Evolutionary conservation across 2,113 vertebrate species (phyloP).

Genomic region (Corythornis cristatus): DNA sequence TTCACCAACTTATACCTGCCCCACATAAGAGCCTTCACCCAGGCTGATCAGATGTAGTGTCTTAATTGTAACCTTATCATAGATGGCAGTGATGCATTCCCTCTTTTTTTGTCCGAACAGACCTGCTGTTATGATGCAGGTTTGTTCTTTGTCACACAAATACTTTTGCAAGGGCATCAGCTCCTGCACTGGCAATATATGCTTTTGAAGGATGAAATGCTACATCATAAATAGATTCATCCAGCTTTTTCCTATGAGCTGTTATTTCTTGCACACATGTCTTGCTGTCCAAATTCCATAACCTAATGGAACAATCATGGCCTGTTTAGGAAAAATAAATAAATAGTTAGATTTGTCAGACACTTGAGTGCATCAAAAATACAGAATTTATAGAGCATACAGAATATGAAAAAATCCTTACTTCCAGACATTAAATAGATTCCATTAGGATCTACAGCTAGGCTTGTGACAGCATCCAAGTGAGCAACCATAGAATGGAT

Average conservation of each 20-base stretch:
- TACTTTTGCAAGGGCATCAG: constrained; percentile 97
- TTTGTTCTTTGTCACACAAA: constrained; percentile 87
- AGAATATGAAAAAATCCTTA: constrained; percentile 71
- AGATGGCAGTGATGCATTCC: constrained; percentile 87
- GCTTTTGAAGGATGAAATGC: constrained; percentile 99
- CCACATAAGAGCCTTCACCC: constrained; percentile 65
- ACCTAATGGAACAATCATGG: constrained; percentile 97
- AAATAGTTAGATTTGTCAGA: neutral
- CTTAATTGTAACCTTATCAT: constrained; percentile 75
- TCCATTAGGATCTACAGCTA: constrained; percentile 98
- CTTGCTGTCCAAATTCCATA: constrained; percentile 99
- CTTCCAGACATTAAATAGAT: constrained; percentile 99
- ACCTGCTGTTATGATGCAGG: constrained; percentile 69
- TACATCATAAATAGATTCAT: constrained; percentile 99
- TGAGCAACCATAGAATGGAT: constrained; percentile 99
- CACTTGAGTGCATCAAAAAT: neutral
- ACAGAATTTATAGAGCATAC: neutral
- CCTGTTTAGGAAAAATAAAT: constrained; percentile 74
- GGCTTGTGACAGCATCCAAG: constrained; percentile 96
- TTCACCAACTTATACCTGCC: constrained; percentile 75
- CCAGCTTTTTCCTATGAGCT: constrained; percentile 97
- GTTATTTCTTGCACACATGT: constrained; percentile 99
- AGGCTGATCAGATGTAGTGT: constrained; percentile 85
- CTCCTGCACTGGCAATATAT: constrained; percentile 97
- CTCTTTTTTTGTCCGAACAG: constrained; percentile 77